These are phyloP conservation scores for Puffinus mauretanicus DNA, from an alignment of 2,113 vertebrate genomes.

Conservation along the genomic window DNA sequence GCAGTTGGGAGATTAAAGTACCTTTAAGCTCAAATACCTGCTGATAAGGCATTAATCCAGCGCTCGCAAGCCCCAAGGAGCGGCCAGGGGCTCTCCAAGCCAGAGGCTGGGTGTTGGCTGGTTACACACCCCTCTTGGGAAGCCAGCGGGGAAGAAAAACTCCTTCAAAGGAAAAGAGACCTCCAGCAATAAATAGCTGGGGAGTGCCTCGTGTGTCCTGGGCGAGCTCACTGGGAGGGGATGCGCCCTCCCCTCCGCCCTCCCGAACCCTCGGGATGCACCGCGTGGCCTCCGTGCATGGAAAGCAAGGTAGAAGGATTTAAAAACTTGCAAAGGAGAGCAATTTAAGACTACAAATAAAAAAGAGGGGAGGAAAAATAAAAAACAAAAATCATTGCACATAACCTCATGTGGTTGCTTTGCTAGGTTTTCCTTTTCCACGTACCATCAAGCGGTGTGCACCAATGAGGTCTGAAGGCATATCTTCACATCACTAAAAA, in stretches of 20 bases:
- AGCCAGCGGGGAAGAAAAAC: background rate
- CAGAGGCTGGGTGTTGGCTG: background rate
- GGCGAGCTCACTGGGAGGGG: background rate
- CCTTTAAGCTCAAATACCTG: background rate
- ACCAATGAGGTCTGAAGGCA: background rate
- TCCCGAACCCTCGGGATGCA: background rate
- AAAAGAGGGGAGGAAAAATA: background rate
- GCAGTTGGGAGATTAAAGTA: background rate
- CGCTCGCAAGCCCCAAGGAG: background rate
- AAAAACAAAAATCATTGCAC: background rate
- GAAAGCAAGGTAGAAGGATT: background rate
- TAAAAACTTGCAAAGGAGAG: background rate
- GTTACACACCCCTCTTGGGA: background rate
- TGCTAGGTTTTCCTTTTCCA: background rate
- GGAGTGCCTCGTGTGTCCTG: background rate
- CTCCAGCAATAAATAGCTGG: background rate
- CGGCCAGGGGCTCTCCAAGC: background rate
- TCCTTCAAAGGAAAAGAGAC: background rate
- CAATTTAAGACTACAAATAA: background rate
- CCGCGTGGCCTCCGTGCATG: rapidly evolving
- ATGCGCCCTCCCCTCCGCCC: background rate
- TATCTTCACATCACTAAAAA: background rate
- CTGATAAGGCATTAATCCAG: background rate
- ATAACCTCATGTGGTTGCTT: background rate
- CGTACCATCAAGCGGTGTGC: rapidly evolving